phyloP scores from a whole-genome alignment of 2,888 invertebrate species.

The Acholoe squamosa region DNA sequence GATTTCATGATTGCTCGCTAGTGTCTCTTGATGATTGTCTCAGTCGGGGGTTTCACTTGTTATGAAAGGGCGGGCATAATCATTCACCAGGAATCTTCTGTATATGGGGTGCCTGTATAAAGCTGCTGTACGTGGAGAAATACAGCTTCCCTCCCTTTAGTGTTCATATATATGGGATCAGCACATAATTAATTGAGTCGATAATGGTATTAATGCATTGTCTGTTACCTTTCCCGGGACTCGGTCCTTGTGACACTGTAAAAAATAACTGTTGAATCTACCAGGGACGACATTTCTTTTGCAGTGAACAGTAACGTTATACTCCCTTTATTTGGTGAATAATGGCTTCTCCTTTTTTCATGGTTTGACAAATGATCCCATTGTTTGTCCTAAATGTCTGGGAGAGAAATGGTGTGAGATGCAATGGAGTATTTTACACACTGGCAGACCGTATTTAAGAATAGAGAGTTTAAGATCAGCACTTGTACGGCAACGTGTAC shows the following conservation, averaged over 20 bases:
- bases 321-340: not conserved
- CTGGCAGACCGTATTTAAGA: not conserved
- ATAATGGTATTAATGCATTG: not conserved
- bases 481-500: too few species aligned
- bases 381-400: not conserved
- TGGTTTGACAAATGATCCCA: not conserved
- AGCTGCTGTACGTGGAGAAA: not conserved
- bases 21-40: too few species aligned
- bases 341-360: not conserved
- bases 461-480: not conserved
- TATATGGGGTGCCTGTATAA: too few species aligned
- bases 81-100: too few species aligned
- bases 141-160: not conserved
- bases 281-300: too few species aligned
- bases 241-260: too few species aligned
- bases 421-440: not conserved
- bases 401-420: not conserved
- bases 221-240: not conserved
- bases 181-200: not conserved
- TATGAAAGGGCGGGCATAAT: too few species aligned
- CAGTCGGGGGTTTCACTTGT: too few species aligned
- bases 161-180: constrained; percentile 5
- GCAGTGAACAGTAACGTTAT: not conserved
- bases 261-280: too few species aligned
- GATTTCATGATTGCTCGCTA: too few species aligned